Evolutionary conservation across 2,888 invertebrate species (phyloP).

Genomic region (Cosmia pyralina): DNA sequence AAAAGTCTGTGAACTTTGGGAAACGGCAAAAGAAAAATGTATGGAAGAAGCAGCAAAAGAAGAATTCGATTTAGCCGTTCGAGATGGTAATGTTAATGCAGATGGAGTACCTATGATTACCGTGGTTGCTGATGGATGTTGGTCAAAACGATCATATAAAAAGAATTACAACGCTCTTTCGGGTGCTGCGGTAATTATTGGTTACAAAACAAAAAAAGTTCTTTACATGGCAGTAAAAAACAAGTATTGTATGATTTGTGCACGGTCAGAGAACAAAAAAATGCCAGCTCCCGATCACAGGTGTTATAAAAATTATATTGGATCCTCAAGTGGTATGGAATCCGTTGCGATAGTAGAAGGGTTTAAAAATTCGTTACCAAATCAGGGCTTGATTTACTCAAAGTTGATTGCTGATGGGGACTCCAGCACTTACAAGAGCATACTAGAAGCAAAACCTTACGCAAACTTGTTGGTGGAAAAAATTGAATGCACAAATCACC

Average conservation of each 20-base stretch:
- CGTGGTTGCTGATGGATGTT: conserved; percentile 1
- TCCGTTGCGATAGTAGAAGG: conserved; percentile 5
- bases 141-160: conserved; percentile 3
- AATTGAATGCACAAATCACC: background rate
- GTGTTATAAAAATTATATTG: conserved; percentile 62
- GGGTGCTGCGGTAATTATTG: conserved; percentile 14
- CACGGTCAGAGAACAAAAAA: conserved; percentile 3
- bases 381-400: background rate
- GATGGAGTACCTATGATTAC: conserved; percentile 4
- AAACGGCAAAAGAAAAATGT: conserved; percentile 8
- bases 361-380: conserved; percentile 1
- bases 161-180: background rate
- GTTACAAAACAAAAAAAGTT: conserved; percentile 1
- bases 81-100: background rate
- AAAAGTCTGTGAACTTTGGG: conserved; percentile 5
- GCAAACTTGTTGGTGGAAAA: too few species aligned
- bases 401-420: conserved; percentile 1
- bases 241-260: conserved; percentile 2
- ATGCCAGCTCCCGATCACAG: background rate
- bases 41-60: conserved; percentile 8
- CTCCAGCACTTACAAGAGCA: background rate
- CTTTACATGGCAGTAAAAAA: background rate
- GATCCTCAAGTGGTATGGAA: conserved; percentile 15
- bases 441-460: too few species aligned
- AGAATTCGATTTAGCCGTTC: conserved; percentile 6